A percentile compares a stretch with the other conserved stretches of the same genome.
Evolutionary conservation across 1,140 invertebrate species (phyloP).

Genomic region (Popillia japonica): DNA sequence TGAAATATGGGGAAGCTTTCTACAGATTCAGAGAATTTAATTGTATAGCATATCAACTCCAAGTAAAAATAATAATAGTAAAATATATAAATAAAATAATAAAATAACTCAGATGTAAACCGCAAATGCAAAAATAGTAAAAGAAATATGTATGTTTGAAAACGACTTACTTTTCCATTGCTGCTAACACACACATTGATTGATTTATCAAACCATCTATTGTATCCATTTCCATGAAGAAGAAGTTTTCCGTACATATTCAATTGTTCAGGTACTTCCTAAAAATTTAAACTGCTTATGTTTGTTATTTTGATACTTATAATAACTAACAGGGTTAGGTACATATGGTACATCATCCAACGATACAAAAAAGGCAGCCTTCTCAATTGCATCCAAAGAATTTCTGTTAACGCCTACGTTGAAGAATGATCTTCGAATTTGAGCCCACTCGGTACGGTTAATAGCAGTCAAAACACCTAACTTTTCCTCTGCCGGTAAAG

Average conservation of each 20-base stretch:
- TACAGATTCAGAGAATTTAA: no score
- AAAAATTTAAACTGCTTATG: conserved; percentile 49
- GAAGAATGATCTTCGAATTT: conserved; percentile 79
- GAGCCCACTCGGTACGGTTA: conserved; percentile 90
- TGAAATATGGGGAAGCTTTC: no score
- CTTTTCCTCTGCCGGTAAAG: conserved; percentile 83
- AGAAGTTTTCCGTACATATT: conserved; percentile 88
- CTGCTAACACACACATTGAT: conserved; percentile 93
- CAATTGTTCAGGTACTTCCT: conserved; percentile 80
- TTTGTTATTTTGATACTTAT: background rate
- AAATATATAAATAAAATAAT: no score
- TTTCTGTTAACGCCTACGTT: conserved; percentile 83
- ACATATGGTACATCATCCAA: conserved; percentile 89
- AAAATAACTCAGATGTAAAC: no score
- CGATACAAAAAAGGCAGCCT: conserved; percentile 90
- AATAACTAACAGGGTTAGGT: conserved; percentile 79
- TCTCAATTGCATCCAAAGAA: conserved; percentile 92
- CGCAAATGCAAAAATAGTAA: no score
- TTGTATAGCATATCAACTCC: no score
- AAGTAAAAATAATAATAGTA: no score
- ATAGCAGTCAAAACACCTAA: conserved; percentile 93
- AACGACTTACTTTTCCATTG: conserved; percentile 86
- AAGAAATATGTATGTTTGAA: no score
- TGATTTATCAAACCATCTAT: conserved; percentile 99
- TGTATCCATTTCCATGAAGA: conserved; percentile 94